phyloP scores from a whole-genome alignment of 53 echinoderm and acorn worm genomes.

The Henricia sp. region DNA sequence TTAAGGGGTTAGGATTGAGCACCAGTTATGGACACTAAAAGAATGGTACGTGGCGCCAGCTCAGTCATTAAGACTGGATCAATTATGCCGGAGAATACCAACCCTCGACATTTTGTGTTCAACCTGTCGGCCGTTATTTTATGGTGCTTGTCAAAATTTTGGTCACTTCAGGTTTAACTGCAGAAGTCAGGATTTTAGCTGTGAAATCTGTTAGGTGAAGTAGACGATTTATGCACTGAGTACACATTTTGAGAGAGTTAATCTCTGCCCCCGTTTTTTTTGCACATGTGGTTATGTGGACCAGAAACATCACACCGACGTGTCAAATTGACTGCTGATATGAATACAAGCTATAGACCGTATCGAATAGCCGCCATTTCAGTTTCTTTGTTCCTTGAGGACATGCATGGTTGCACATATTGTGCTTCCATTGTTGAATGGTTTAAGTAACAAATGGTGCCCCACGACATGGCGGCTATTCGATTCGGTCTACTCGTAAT shows the following conservation, averaged over 20 bases:
- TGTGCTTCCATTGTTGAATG: no score
- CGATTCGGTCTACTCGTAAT: no score
- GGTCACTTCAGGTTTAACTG: not conserved
- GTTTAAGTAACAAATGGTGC: no score
- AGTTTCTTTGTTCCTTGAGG: no score
- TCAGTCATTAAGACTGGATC: slow-evolving; percentile 10
- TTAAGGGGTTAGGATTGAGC: slow-evolving; percentile 12
- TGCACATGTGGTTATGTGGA: slow-evolving; percentile 33
- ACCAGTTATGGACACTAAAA: slow-evolving; percentile 31
- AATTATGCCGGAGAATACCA: not conserved
- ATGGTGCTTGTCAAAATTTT: slow-evolving; percentile 34
- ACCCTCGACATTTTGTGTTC: not conserved
- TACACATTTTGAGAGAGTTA: not conserved
- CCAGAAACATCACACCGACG: no score
- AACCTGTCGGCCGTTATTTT: slow-evolving; percentile 24
- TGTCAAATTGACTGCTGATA: no score
- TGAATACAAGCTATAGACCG: no score
- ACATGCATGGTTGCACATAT: no score
- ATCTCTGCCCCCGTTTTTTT: slow-evolving; percentile 13
- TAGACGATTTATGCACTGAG: slow-evolving; percentile 20
- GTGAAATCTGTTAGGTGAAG: not conserved
- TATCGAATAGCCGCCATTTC: no score
- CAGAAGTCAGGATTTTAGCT: not conserved
- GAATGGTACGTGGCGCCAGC: slow-evolving; percentile 16
- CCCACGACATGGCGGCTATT: no score